These are phyloP conservation scores for Ormyrus pomaceus DNA, from an alignment of 2,888 invertebrate species.

Conservation along the genomic window DNA sequence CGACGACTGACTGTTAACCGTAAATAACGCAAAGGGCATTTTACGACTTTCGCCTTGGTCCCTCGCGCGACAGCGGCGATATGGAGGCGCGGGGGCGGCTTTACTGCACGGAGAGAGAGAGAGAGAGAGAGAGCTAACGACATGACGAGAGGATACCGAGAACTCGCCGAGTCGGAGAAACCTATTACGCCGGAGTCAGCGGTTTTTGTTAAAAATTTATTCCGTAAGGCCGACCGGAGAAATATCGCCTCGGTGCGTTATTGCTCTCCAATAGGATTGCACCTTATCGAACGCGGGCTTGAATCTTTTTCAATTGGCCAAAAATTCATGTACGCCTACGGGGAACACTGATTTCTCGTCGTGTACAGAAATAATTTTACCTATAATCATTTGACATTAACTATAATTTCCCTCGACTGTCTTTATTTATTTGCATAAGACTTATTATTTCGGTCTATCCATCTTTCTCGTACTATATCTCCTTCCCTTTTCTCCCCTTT, in stretches of 20 bases:
- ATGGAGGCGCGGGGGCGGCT: background rate
- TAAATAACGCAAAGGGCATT: conserved; percentile 56
- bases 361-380: background rate
- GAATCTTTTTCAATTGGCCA: background rate
- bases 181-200: conserved; percentile 64
- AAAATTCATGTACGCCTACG: too few species aligned
- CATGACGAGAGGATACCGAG: conserved; percentile 10
- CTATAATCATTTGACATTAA: background rate
- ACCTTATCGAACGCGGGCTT: background rate
- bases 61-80: conserved; percentile 20
- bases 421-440: background rate
- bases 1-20: conserved; percentile 51
- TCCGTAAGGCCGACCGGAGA: conserved; percentile 64
- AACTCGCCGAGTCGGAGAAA: conserved; percentile 49
- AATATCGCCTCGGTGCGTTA: conserved; percentile 36
- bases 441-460: conserved; percentile 8
- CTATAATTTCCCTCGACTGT: background rate
- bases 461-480: conserved; percentile 17
- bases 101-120: background rate
- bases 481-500: background rate
- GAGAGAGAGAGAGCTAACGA: conserved; percentile 13
- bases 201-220: conserved; percentile 69
- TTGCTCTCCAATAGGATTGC: background rate
- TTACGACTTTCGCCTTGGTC: conserved; percentile 51
- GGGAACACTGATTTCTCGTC: too few species aligned